Base-by-base conservation (phyloP, 2,113 vertebrate genomes). In the Myrmecobius fasciatus region DNA sequence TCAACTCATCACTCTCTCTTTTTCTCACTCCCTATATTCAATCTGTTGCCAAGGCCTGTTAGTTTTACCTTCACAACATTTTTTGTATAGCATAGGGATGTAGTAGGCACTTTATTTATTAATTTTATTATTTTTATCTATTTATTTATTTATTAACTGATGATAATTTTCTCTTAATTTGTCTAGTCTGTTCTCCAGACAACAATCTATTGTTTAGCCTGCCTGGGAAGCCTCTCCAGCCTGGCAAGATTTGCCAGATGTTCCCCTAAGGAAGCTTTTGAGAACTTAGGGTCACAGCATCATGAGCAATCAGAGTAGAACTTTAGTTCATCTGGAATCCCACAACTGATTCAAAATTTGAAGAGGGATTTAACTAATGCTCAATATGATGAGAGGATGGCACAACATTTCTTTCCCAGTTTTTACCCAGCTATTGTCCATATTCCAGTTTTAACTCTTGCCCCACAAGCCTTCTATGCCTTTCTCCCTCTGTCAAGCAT, bases 381-480 rank as follows among this genome's bases (percentile, higher is more conserved):
- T 0, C 53, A 53, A 25, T 89, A 83, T 43, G 46, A 8, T 26
- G 0, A 28, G 25, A 48, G 25, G 43, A 51, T 0, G 17, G 8
- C 28, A 2, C 0, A 7, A 31, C 3, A 1, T 8, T n/a, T 24
- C 20, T 94, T 9, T 10, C 3, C 24, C 95, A 0, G 0, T n/a
- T 25, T 75, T 89, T 26, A 2, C 49, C 67, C 22, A 43, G n/a
- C 22, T 47, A 43, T 31, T 56, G 9, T 83, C 67, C 36, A 43
- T 83, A 53, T 36, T 17, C 14, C 8, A 67, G 49, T 11, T 48
- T 28, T 20, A 9, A 28, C n/a, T 24, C 25, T 49, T 48, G 9
- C 25, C 67, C 22, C 89, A 47, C 90, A 49, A 10, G 53, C 24
- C 53, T 75, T 43, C n/a, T 75, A 20, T 75, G 60, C 20, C 14